Evolutionary conservation across 2,113 vertebrate genomes (phyloP).

Genomic region (Dipodomys stephensi): DNA sequence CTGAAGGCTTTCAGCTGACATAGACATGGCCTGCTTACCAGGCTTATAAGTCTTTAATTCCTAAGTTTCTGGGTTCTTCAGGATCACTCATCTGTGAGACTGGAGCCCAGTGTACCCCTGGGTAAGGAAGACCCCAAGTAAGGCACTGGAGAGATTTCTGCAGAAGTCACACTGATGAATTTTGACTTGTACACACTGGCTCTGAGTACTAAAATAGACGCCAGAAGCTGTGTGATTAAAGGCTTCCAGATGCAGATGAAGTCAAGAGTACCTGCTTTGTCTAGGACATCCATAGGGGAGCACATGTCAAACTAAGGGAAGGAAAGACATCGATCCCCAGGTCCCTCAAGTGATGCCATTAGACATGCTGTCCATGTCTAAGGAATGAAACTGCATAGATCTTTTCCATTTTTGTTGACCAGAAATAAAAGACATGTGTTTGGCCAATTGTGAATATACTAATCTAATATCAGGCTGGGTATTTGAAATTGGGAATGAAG

Average conservation of each 20-base stretch:
- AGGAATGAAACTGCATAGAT: neutral
- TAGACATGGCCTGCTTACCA: neutral
- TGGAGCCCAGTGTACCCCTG: neutral
- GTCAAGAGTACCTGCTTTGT: neutral
- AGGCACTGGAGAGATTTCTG: neutral
- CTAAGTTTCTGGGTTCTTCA: neutral
- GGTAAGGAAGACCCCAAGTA: neutral
- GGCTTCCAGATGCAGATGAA: neutral
- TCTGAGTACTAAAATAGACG: neutral
- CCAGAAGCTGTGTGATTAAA: neutral
- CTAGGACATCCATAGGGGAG: neutral
- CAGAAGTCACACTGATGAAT: neutral
- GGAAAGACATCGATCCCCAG: neutral
- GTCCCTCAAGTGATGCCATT: rapidly evolving
- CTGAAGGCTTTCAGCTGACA: neutral
- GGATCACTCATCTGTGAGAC: neutral
- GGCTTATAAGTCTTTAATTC: neutral
- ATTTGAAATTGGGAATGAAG: neutral
- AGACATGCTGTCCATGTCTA: neutral
- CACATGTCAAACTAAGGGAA: neutral
- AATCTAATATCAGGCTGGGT: neutral
- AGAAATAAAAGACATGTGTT: neutral
- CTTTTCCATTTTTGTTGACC: neutral
- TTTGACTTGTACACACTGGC: neutral
- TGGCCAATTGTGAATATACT: neutral